Percentiles rank a stretch among this genome's conserved stretches.
Evolutionary conservation across 2,888 invertebrate genomes (phyloP).

Genomic region (Harpagoxenus sublaevis): DNA sequence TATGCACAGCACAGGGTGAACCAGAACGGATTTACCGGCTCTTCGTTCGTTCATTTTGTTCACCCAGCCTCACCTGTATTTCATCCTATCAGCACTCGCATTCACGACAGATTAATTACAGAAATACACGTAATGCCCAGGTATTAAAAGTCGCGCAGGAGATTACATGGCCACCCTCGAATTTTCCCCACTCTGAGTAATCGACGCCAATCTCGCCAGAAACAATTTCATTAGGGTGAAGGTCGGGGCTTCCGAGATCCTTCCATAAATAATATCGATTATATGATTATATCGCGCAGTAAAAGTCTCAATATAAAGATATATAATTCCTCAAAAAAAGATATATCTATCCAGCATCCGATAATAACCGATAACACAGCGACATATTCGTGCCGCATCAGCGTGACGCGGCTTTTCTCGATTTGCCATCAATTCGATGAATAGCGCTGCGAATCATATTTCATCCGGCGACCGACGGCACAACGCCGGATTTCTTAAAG

Average conservation of each 20-base stretch:
- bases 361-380: neutral
- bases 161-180: neutral
- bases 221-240: neutral
- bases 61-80: neutral
- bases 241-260: neutral
- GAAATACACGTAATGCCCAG: neutral
- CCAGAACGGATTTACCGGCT: slow-evolving; percentile 23
- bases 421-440: slow-evolving; percentile 17
- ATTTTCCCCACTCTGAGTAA: neutral
- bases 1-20: neutral
- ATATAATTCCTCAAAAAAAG: neutral
- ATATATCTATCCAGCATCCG: neutral
- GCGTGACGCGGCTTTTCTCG: slow-evolving; percentile 11
- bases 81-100: neutral
- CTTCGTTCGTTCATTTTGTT: slow-evolving; percentile 4
- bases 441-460: slow-evolving; percentile 7
- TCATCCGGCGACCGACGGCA: neutral
- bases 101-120: neutral
- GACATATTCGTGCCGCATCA: neutral
- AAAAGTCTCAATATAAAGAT: neutral
- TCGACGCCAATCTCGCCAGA: neutral
- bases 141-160: slow-evolving; percentile 5
- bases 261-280: slow-evolving; percentile 2
- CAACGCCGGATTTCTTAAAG: slow-evolving; percentile 22
- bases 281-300: neutral